A percentile compares a stretch with the other conserved stretches of the same genome.
Conservation (phyloP, 2,888 invertebrate genomes). For the Boloria selene region DNA sequence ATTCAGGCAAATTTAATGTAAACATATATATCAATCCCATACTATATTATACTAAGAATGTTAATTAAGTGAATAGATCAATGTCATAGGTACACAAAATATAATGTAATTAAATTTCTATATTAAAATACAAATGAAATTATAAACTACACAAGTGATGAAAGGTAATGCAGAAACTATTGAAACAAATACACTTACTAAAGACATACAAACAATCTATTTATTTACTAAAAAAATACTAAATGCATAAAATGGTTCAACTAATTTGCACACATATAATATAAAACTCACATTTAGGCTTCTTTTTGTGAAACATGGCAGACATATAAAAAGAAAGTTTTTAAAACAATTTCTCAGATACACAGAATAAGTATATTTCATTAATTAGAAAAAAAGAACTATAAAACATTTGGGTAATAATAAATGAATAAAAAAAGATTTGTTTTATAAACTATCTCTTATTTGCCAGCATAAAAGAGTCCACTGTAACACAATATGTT, state of each 20-base stretch:
- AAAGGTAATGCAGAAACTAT: conserved; percentile 3
- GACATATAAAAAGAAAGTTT: conserved; percentile 26
- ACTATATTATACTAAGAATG: not conserved
- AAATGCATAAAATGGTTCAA: conserved; percentile 37
- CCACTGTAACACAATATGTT: not conserved
- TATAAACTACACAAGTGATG: not conserved
- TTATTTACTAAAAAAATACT: conserved; percentile 15
- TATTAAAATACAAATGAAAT: not conserved
- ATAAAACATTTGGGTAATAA: conserved; percentile 2
- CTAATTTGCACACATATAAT: conserved; percentile 33
- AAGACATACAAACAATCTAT: conserved; percentile 17
- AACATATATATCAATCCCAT: not conserved
- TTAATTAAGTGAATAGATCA: not conserved
- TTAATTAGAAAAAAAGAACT: not conserved
- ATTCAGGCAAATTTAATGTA: too few species aligned
- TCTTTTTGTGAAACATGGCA: conserved; percentile 28
- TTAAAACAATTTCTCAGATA: conserved; percentile 23
- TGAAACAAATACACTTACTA: conserved; percentile 9
- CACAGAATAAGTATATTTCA: not conserved
- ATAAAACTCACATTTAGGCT: conserved; percentile 28
- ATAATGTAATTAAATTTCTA: too few species aligned
- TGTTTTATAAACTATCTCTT: conserved; percentile 15
- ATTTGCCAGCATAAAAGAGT: conserved; percentile 5
- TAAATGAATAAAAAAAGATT: not conserved
- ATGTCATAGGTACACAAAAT: too few species aligned